Conservation (phyloP, 1,140 invertebrate species). For the Drosophila neocordata region DNA sequence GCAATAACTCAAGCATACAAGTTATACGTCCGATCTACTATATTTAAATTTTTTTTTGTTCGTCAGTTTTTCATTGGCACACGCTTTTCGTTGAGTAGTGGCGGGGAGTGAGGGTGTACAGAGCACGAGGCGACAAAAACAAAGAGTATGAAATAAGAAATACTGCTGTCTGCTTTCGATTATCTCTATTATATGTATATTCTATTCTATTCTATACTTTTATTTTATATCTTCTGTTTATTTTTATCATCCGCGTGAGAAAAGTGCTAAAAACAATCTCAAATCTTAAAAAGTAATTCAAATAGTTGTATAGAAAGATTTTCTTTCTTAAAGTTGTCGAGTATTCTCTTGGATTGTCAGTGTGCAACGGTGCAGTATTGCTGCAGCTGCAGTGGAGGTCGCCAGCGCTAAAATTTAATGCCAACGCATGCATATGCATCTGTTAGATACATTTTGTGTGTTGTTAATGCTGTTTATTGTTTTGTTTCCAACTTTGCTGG, state of each 20-base stretch:
- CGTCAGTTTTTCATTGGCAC: conserved; percentile 43
- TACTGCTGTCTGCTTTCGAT: not conserved
- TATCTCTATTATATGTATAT: not conserved
- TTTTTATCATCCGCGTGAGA: conserved; percentile 62
- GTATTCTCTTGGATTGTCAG: conserved; percentile 26
- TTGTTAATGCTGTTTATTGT: not conserved
- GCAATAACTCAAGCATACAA: conserved; percentile 11
- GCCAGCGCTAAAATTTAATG: conserved; percentile 14
- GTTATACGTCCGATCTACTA: conserved; percentile 23
- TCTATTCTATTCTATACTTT: conserved; percentile 3
- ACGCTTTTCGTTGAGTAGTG: not conserved
- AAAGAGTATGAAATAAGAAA: not conserved
- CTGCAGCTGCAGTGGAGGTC: conserved; percentile 56
- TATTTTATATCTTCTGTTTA: conserved; percentile 54
- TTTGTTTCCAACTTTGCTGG: not conserved
- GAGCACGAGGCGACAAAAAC: conserved; percentile 16
- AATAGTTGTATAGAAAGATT: conserved; percentile 30
- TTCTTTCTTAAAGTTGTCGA: conserved; percentile 27
- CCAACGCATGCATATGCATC: conserved; percentile 12
- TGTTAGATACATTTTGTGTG: conserved; percentile 1
- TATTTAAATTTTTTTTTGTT: conserved; percentile 51
- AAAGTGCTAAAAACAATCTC: conserved; percentile 62
- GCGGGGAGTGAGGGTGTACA: not conserved
- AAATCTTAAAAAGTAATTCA: conserved; percentile 37
- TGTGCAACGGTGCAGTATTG: conserved; percentile 28